Evolutionary conservation across 2,797 vertebrate species (phyloP).

Genomic region (Rhabdophis nuchalis): DNA sequence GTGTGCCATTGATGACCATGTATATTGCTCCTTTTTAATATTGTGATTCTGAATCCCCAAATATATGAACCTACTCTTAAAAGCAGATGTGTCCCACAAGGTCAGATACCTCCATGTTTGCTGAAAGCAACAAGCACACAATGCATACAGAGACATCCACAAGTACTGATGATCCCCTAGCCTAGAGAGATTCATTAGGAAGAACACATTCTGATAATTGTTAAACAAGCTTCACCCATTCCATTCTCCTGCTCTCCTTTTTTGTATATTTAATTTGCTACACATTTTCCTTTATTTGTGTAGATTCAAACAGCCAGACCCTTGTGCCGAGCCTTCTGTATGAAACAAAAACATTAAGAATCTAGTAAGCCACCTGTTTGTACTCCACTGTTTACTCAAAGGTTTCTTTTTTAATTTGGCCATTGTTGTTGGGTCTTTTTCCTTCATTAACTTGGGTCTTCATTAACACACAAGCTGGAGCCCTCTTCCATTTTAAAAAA

Average conservation of each 20-base stretch:
- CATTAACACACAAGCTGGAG: constrained; percentile 59
- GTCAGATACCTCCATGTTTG: neutral
- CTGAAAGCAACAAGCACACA: constrained; percentile 15
- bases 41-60: neutral
- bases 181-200: constrained; percentile 58
- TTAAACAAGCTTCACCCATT: constrained; percentile 47
- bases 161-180: constrained; percentile 13
- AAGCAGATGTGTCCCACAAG: neutral
- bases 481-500: constrained; percentile 50
- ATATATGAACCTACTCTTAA: neutral
- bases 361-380: constrained; percentile 71
- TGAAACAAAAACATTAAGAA: constrained; percentile 67
- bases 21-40: neutral
- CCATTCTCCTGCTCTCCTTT: constrained; percentile 33
- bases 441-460: constrained; percentile 62
- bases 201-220: constrained; percentile 52
- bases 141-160: neutral
- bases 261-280: constrained; percentile 55
- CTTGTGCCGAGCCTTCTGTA: constrained; percentile 56
- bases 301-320: constrained; percentile 67
- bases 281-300: constrained; percentile 61
- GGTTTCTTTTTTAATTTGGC: constrained; percentile 45
- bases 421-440: constrained; percentile 55
- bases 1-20: neutral
- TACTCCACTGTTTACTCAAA: constrained; percentile 65